Evolutionary conservation across 2,888 invertebrate genomes (phyloP), one percentile per base, ranked within the genome.

Genomic region (Brachypalpus laphriformis): DNA sequence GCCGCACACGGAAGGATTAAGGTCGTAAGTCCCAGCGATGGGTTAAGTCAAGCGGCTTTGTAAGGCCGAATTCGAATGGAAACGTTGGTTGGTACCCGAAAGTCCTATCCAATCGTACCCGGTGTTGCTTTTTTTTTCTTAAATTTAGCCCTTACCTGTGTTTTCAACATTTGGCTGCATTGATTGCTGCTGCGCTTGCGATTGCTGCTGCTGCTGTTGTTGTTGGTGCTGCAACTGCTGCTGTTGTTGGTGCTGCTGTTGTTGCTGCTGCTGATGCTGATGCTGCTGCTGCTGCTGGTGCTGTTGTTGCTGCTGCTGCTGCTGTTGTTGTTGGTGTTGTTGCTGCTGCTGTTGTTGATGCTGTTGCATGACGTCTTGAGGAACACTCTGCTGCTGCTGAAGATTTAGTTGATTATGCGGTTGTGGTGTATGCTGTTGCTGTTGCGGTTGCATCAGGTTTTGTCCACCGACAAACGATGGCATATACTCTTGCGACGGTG

Each of bases 401-500:
- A 65, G n/a, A 57, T 37, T 28, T 7, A 66, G 7, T n/a, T 57
- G 71, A 16, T 16, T 42, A 7, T 16, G 42, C 7, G 37, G 57
- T 4, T 74, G 80, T 68, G 87, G 88, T 59, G 87, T 87, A 37
- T 87, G 86, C 16, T 87, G 87, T 45, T 81, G 87, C 22, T 88
- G 87, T 34, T 88, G 88, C 25, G 82, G 76, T 14, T 70, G 83
- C 51, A 87, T 45, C 8, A 65, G 7, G 3, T 8, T 34, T 25
- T 57, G 57, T 14, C 63, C 76, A 57, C 40, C 20, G 20, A 70
- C 9, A 14, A 83, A 70, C 7, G 72, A 5, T 9, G 77, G 77
- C 31, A 78, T 72, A 51, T 87, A 87, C 34, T 87, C 88, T 61
- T 86, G 87, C 25, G 81, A 74, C 49, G 88, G 90, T 71, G 68